Base-by-base conservation (phyloP, 2,113 vertebrate species). In the Narcine bancroftii region DNA sequence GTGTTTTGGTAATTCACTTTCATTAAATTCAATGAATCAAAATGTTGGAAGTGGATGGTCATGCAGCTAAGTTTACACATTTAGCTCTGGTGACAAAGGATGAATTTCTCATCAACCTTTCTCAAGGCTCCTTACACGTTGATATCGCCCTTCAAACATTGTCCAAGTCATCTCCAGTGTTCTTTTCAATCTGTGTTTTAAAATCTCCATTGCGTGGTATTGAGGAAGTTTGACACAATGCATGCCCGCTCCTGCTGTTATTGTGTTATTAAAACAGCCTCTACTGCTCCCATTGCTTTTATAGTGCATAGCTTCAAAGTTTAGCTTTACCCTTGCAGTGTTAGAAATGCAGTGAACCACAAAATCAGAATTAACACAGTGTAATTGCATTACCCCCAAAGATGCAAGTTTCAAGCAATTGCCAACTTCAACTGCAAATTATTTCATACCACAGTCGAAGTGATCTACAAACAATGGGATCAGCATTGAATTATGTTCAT, bases 321-420 rank as follows among this genome's bases (percentile, higher is more conserved):
- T 5, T 26, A 89, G 66, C 56, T 42, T 89, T 45, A 39, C n/a
- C 63, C 11, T 89, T 66, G 39, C 6, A n/a, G 24, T 89, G 36
- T 36, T 36, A 89, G 7, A 42, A 45, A 69, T 42, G 50, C 29
- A 66, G 87, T 29, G 39, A 89, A 66, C 56, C 63, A 89, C 60
- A 42, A 89, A 89, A 89, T 66, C 87, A 89, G 53, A 6, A 69
- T 4, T 29, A 89, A 65, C 87, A 89, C 87, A 89, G 39, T 42
- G 85, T 42, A 19, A 85, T 56, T 29, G 2, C 71, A 79, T 36
- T 42, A 36, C 85, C 85, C 3, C 1, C 60, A 65, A 63, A 33
- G 33, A 39, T 3, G 36, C 33, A 56, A 19, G 47, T 85, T 85
- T 53, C 50, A 85, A 85, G 50, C 11, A 39, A 26, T 42, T 66